Evolutionary conservation across 53 echinoderm and acorn worm species (phyloP), one percentile per base, ranked within the genome.

Genomic region (Holothuria scabra): DNA sequence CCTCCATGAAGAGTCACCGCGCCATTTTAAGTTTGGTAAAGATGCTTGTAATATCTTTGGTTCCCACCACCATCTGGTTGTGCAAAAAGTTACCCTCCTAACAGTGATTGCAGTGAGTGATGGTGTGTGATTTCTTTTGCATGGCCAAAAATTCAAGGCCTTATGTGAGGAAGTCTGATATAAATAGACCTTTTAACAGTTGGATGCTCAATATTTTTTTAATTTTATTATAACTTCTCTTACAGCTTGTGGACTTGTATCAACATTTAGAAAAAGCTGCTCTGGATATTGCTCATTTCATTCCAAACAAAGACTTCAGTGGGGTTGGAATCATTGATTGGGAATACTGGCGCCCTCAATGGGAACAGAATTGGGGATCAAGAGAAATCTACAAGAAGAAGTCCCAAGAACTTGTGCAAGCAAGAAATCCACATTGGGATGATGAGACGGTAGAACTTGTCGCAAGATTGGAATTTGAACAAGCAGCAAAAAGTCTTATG

Each of bases 271-370:
- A 90, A 37, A 90, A 84, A 44, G 84, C 84, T 28, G 37, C 84
- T 5, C 13, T 16, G 13, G 93, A 92, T 35, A 87, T 92, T 62
- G 28, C 65, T 7, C 14, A 26, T 1, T 26, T 35, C n/a, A 87
- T 92, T 44, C 87, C 93, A 68, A 65, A 90, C 28, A 30, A 64
- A 21, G 41, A 84, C 32, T 92, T 69, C 66, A 64, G 67, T 9
- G 90, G 93, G 12, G 57, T 90, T 11, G 87, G 66, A 6, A 67
- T 92, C 70, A 90, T 92, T 28, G 93, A 92, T 84, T 92, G 93
- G 93, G 93, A 92, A 56, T 56, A 52, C 29, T 92, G 93, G 93
- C 44, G 38, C 8, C 90, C 90, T 1, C 37, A 33, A 6, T 87
- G 90, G 87, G 90, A 80, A 14, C 9, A 29, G 24, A 86, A 86